phyloP scores from a whole-genome alignment of 1,140 invertebrate genomes.

The Plectus sambesii region DNA sequence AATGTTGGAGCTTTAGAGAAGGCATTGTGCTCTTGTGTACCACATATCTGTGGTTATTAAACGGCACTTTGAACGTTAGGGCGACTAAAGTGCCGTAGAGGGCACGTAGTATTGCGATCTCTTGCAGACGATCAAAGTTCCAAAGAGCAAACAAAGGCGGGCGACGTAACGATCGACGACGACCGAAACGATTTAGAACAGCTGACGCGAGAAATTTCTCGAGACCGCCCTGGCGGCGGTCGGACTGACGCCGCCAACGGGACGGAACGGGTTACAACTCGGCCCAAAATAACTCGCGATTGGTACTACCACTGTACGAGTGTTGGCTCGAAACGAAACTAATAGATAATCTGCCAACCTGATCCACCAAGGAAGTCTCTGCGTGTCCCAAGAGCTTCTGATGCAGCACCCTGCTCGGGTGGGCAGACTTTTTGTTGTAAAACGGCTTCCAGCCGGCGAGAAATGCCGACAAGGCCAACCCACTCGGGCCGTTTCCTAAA shows the following conservation, averaged over 20 bases:
- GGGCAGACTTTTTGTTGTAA: conserved; percentile 26
- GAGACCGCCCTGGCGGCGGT: no score
- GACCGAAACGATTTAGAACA: background rate
- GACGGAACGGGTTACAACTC: no score
- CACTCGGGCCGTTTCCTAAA: conserved; percentile 40
- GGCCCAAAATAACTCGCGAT: background rate
- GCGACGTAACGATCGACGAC: no score
- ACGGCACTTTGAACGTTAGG: no score
- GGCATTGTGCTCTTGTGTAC: conserved; percentile 2
- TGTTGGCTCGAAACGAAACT: background rate
- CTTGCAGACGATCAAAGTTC: no score
- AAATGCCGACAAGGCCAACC: conserved; percentile 35
- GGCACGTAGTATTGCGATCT: no score
- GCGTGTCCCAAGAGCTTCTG: conserved; percentile 16
- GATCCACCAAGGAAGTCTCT: conserved; percentile 24
- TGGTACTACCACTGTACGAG: background rate
- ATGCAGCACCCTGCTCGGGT: conserved; percentile 30
- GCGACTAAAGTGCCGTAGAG: no score
- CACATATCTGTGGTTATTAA: conserved; percentile 3
- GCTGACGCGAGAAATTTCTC: background rate
- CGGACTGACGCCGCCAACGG: no score
- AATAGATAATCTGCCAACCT: conserved; percentile 21
- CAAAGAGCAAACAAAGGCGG: no score
- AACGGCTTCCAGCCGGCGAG: conserved; percentile 36
- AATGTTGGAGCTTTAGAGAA: no score